phyloP scores from a whole-genome alignment of 2,797 vertebrate species.

The Semaprochilodus insignis region DNA sequence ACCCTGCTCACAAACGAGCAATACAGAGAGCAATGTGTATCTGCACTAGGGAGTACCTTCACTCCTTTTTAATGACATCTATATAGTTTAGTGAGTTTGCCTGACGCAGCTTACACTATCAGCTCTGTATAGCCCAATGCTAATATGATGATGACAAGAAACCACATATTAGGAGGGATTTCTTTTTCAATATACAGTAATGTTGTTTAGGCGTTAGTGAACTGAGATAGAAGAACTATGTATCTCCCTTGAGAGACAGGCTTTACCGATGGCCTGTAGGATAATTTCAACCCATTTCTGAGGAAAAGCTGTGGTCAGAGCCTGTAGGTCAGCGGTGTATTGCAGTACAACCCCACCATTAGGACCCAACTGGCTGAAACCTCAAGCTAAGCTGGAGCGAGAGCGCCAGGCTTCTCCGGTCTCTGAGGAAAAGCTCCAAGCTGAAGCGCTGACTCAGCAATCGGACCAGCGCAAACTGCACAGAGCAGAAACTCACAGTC shows the following conservation, averaged over 20 bases:
- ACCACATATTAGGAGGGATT: background rate
- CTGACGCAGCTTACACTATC: too few species aligned
- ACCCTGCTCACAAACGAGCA: background rate
- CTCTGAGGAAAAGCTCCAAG: constrained; percentile 35
- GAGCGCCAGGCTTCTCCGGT: constrained; percentile 27
- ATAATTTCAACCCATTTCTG: constrained; percentile 5
- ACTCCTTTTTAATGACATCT: background rate
- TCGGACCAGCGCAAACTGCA: constrained; percentile 24
- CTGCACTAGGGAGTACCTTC: background rate
- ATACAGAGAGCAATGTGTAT: background rate
- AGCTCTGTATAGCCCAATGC: background rate
- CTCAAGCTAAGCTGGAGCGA: constrained; percentile 23
- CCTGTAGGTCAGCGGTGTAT: constrained; percentile 2
- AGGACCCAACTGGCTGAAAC: constrained; percentile 19
- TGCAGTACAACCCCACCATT: constrained; percentile 22
- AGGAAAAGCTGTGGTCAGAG: constrained; percentile 14
- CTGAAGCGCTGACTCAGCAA: constrained; percentile 42
- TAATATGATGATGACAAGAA: background rate
- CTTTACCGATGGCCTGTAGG: constrained; percentile 8
- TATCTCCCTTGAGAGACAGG: background rate
- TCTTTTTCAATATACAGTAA: too few species aligned
- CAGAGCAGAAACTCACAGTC: constrained; percentile 31
- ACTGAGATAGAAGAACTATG: background rate
- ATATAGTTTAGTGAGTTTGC: too few species aligned
- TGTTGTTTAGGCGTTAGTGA: background rate